Percentiles rank a stretch among this genome's conserved stretches.
These are phyloP conservation scores for Blera fallax DNA, from an alignment of 2,888 invertebrate species.

Conservation along the genomic window DNA sequence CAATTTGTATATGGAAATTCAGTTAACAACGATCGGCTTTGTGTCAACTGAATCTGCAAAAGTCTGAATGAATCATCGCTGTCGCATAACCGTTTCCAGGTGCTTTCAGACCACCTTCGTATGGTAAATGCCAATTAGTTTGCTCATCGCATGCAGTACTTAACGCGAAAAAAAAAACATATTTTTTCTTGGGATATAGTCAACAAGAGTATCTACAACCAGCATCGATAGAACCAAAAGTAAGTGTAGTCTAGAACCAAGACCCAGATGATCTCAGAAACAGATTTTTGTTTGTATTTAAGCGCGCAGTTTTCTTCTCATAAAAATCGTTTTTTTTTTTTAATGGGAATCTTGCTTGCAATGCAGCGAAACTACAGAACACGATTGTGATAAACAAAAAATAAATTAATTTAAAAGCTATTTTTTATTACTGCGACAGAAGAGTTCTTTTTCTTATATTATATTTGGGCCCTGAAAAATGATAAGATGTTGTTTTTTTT, in stretches of 20 bases:
- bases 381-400: background rate
- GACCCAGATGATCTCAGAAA: conserved; percentile 6
- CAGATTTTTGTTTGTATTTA: background rate
- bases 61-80: conserved; percentile 57
- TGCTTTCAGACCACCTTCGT: conserved; percentile 47
- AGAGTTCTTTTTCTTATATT: background rate
- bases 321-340: background rate
- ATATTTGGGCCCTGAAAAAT: background rate
- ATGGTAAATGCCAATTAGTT: conserved; percentile 59
- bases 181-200: conserved; percentile 39
- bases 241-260: conserved; percentile 22
- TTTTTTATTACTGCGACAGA: background rate
- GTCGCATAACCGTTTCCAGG: conserved; percentile 43
- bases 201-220: conserved; percentile 1
- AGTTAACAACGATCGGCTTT: conserved; percentile 25
- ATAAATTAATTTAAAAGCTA: background rate
- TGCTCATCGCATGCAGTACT: conserved; percentile 51
- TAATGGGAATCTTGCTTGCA: background rate
- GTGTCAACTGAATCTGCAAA: conserved; percentile 17
- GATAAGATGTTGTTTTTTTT: background rate
- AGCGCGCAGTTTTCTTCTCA: background rate
- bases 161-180: background rate
- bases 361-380: background rate
- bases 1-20: background rate
- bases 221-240: conserved; percentile 9